A percentile compares a stretch with the other conserved stretches of the same genome.
Evolutionary conservation across 1,140 invertebrate genomes (phyloP).

Genomic region (Diorhabda elongata): DNA sequence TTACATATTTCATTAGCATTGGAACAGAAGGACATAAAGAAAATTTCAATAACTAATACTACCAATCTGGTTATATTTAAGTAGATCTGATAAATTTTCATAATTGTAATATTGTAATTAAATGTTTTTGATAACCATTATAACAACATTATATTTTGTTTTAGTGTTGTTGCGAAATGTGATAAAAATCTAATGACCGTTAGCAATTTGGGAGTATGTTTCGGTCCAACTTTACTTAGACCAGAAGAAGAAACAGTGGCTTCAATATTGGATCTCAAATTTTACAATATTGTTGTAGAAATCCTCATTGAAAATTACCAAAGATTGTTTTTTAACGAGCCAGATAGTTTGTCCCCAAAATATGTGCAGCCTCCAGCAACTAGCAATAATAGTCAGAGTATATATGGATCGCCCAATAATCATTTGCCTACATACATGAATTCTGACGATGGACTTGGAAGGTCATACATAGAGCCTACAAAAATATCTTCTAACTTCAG

Average conservation of each 20-base stretch:
- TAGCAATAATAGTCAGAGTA: conserved; percentile 21
- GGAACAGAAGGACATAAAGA: no score
- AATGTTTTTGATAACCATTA: no score
- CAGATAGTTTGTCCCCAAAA: conserved; percentile 34
- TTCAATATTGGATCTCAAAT: conserved; percentile 97
- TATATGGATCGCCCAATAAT: conserved; percentile 28
- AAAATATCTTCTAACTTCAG: conserved; percentile 17
- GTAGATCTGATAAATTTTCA: no score
- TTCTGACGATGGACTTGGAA: conserved; percentile 23
- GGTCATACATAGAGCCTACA: conserved; percentile 15
- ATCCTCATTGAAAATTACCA: conserved; percentile 91
- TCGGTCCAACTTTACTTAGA: conserved; percentile 92
- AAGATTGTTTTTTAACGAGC: conserved; percentile 63
- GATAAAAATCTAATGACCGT: conserved; percentile 96
- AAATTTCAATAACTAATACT: no score
- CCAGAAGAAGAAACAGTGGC: conserved; percentile 95
- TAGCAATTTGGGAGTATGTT: conserved; percentile 96
- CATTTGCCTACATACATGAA: conserved; percentile 24
- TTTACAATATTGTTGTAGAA: conserved; percentile 96
- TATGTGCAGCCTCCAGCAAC: conserved; percentile 8
- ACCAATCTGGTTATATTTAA: no score
- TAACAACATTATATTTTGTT: conserved; percentile 27
- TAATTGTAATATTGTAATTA: no score
- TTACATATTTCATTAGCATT: no score
- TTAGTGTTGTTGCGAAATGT: conserved; percentile 75